These are phyloP conservation scores for Harpalus rubripes DNA, from an alignment of 2,888 invertebrate genomes.

Conservation along the genomic window DNA sequence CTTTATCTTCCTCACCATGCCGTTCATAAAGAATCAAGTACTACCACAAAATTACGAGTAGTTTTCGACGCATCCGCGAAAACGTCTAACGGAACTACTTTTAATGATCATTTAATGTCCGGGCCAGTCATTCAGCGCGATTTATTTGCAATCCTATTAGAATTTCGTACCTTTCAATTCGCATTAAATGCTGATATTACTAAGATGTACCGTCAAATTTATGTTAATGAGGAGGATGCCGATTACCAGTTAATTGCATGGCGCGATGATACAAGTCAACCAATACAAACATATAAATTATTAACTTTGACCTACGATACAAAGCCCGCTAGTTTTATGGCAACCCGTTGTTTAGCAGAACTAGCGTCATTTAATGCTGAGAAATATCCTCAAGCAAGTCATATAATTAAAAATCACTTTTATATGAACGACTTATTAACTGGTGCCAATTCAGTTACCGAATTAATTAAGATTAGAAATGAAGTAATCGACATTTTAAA, in stretches of 20 bases:
- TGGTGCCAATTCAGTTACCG: constrained; percentile 1
- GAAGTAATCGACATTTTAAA: constrained; percentile 33
- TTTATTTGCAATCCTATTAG: background rate
- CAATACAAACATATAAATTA: background rate
- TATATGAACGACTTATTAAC: too few relatives aligned
- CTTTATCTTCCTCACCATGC: constrained; percentile 3
- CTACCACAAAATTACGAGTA: background rate
- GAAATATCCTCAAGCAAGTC: background rate
- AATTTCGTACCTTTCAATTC: too few relatives aligned
- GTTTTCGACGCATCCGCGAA: constrained; percentile 18
- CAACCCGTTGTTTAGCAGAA: background rate
- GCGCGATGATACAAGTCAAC: background rate
- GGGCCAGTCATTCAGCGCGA: background rate
- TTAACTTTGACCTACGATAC: constrained; percentile 15
- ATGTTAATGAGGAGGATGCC: background rate
- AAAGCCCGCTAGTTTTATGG: background rate
- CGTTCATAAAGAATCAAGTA: background rate
- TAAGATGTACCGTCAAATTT: too few relatives aligned
- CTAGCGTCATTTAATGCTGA: background rate
- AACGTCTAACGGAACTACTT: background rate
- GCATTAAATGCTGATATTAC: too few relatives aligned
- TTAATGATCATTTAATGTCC: background rate
- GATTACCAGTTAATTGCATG: background rate
- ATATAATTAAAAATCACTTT: background rate
- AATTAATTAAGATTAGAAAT: background rate